Percentiles rank a stretch among this genome's conserved stretches.
Evolutionary conservation across 1,140 invertebrate species (phyloP).

Genomic region (Rhyzopertha dominica): DNA sequence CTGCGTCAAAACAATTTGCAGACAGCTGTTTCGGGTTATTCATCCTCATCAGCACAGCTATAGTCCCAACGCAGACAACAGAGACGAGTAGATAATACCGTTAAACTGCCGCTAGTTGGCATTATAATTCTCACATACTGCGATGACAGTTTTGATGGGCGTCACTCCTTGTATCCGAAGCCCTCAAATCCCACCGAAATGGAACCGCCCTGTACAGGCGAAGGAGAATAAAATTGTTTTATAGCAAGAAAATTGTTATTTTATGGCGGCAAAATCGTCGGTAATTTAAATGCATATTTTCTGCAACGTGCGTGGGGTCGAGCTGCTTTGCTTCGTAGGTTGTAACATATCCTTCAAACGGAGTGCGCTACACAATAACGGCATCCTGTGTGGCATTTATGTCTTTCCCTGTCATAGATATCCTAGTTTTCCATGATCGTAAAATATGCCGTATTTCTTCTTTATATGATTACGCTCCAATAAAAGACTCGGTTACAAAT

Average conservation of each 20-base stretch:
- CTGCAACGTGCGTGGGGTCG: slow-evolving; percentile 15
- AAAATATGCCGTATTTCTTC: slow-evolving; percentile 35
- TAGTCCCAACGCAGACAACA: no score
- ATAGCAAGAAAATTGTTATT: slow-evolving; percentile 31
- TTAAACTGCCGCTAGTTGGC: no score
- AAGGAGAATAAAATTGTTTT: slow-evolving; percentile 26
- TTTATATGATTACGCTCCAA: slow-evolving; percentile 36
- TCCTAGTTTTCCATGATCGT: slow-evolving; percentile 29
- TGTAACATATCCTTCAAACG: no score
- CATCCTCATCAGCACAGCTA: no score
- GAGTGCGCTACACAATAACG: slow-evolving; percentile 9
- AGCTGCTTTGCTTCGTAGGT: no score
- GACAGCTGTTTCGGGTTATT: no score
- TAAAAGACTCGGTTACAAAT: slow-evolving; percentile 35
- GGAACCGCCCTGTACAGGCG: slow-evolving; percentile 20
- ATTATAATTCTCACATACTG: no score
- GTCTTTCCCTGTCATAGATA: slow-evolving; percentile 20
- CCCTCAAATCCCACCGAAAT: no score
- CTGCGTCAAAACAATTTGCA: no score
- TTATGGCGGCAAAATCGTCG: slow-evolving; percentile 22
- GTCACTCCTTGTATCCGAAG: no score
- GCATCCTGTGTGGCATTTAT: slow-evolving; percentile 25
- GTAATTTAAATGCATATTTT: slow-evolving; percentile 24
- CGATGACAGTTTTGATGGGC: no score
- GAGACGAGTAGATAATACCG: no score